Evolutionary conservation across 35 echinoderm and acorn worm genomes (phyloP).

Genomic region (Patiria miniata): DNA sequence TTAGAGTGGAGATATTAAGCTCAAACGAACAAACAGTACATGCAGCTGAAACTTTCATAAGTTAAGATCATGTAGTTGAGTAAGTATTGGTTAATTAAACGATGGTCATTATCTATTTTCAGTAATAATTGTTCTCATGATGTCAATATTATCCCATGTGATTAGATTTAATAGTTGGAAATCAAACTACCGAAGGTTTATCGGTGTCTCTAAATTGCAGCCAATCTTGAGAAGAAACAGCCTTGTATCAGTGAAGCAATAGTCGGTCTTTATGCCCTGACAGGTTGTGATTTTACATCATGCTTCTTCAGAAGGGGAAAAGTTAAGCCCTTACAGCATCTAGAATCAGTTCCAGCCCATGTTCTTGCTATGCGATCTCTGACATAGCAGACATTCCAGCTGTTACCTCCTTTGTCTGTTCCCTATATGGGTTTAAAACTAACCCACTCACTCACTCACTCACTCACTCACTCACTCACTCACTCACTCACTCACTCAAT

Average conservation of each 20-base stretch:
- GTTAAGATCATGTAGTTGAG: too few species aligned
- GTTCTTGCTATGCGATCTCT: slow-evolving; percentile 32
- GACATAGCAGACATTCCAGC: slow-evolving; percentile 24
- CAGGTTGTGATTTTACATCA: slow-evolving; percentile 54
- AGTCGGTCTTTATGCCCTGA: slow-evolving; percentile 34
- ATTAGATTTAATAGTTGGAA: slow-evolving; percentile 4
- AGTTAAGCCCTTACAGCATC: slow-evolving; percentile 29
- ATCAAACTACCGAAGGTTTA: neutral
- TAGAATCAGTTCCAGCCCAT: slow-evolving; percentile 24
- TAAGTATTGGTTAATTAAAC: too few species aligned
- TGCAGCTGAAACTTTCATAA: too few species aligned
- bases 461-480: too few species aligned
- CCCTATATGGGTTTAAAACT: slow-evolving; percentile 39
- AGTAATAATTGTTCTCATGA: too few species aligned
- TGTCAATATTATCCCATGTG: slow-evolving; percentile 35
- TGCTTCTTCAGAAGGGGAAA: slow-evolving; percentile 57
- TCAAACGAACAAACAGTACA: too few species aligned
- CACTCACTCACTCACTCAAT: too few species aligned
- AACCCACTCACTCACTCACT: too few species aligned
- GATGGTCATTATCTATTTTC: too few species aligned
- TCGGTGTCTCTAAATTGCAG: neutral
- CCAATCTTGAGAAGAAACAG: slow-evolving; percentile 31
- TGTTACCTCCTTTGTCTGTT: slow-evolving; percentile 48
- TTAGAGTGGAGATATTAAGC: too few species aligned
- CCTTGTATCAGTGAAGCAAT: slow-evolving; percentile 56